These are phyloP conservation scores for Xiphorhynchus erythropygius DNA, from an alignment of 2,797 vertebrate genomes.

Conservation along the genomic window DNA sequence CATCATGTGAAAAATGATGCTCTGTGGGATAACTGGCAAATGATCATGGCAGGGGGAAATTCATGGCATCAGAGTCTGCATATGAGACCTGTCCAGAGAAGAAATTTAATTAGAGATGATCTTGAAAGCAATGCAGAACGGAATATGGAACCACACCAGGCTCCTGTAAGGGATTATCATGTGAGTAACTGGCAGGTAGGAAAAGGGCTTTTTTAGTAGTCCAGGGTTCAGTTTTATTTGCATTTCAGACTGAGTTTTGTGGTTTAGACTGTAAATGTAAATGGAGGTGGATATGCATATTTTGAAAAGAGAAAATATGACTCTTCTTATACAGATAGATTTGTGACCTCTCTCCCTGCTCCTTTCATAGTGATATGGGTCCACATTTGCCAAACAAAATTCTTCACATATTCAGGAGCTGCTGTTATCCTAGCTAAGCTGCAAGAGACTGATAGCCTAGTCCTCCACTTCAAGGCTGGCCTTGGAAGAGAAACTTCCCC, in stretches of 20 bases:
- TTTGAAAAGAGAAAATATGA: neutral
- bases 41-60: neutral
- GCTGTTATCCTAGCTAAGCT: neutral
- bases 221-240: neutral
- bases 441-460: neutral
- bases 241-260: neutral
- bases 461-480: neutral
- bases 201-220: neutral
- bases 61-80: neutral
- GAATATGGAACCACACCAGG: neutral
- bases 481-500: neutral
- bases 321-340: neutral
- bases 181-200: neutral
- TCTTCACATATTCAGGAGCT: neutral
- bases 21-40: neutral
- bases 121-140: neutral
- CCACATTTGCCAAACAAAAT: neutral
- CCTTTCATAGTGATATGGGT: neutral
- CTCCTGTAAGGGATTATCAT: neutral
- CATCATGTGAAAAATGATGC: neutral
- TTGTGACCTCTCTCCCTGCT: neutral
- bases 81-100: neutral
- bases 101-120: neutral
- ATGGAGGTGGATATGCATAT: neutral
- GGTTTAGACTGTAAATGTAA: neutral